A percentile compares a stretch with the other conserved stretches of the same genome.
Evolutionary conservation across 2,797 vertebrate genomes (phyloP).

Genomic region (Smutsia gigantea): DNA sequence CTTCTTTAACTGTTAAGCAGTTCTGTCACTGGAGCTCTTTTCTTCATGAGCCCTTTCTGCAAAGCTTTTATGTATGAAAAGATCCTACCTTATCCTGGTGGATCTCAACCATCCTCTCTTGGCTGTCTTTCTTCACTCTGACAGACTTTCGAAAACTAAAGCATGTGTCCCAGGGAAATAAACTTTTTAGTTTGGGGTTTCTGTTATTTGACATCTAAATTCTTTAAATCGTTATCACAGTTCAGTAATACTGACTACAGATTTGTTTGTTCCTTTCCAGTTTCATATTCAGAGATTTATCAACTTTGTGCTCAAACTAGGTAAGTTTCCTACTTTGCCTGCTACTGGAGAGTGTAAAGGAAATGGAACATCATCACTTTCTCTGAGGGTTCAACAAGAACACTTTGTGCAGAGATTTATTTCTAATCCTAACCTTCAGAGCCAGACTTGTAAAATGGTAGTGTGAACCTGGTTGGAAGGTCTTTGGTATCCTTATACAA

Average conservation of each 20-base stretch:
- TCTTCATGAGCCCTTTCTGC: neutral
- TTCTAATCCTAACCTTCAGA: neutral
- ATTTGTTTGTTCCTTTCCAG: slow-evolving; percentile 83
- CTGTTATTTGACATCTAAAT: neutral
- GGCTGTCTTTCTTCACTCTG: neutral
- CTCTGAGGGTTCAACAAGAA: neutral
- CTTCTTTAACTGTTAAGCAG: no score
- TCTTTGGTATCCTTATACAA: neutral
- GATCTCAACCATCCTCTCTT: neutral
- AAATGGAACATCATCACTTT: neutral
- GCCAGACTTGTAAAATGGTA: neutral
- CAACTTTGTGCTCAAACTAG: slow-evolving; percentile 86
- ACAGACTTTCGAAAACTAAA: neutral
- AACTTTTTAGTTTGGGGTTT: neutral
- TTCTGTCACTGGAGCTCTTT: neutral
- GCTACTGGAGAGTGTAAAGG: neutral
- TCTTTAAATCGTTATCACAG: neutral
- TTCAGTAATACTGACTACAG: slow-evolving; percentile 1
- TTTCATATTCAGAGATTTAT: slow-evolving; percentile 91
- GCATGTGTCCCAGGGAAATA: neutral
- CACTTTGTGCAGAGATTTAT: neutral
- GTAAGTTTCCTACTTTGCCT: slow-evolving; percentile 83
- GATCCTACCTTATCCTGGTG: neutral
- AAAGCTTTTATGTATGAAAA: neutral
- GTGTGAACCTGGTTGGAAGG: neutral